phyloP scores from a whole-genome alignment of 2,797 vertebrate genomes.

The Kryptolebias ocellatus region DNA sequence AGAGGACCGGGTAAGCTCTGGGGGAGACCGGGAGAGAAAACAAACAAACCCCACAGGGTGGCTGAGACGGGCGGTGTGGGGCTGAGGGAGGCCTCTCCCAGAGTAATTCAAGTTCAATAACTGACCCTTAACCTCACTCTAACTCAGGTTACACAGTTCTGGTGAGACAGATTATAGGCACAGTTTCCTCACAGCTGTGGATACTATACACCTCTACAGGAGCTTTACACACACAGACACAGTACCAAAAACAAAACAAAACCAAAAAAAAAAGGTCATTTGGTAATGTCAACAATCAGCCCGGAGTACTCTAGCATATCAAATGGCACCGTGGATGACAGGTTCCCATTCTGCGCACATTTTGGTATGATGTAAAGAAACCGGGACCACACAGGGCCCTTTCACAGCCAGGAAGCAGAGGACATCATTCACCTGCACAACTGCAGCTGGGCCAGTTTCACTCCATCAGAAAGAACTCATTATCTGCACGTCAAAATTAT shows the following conservation, averaged over 20 bases:
- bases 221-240: slow-evolving; percentile 50
- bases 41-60: slow-evolving; percentile 79
- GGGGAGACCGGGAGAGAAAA: slow-evolving; percentile 78
- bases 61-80: slow-evolving; percentile 59
- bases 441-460: slow-evolving; percentile 75
- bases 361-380: slow-evolving; percentile 78
- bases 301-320: slow-evolving; percentile 69
- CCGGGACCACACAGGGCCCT: slow-evolving; percentile 77
- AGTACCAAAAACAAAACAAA: slow-evolving; percentile 21
- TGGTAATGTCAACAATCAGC: slow-evolving; percentile 74
- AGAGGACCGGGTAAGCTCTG: slow-evolving; percentile 74
- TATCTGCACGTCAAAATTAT: slow-evolving; percentile 63
- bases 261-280: slow-evolving; percentile 70
- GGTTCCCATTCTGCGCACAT: slow-evolving; percentile 58
- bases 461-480: slow-evolving; percentile 75
- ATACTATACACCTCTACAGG: slow-evolving; percentile 72
- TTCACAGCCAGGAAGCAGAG: slow-evolving; percentile 72
- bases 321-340: slow-evolving; percentile 71
- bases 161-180: slow-evolving; percentile 75
- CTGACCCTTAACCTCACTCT: slow-evolving; percentile 75
- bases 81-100: slow-evolving; percentile 66
- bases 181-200: slow-evolving; percentile 78
- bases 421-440: slow-evolving; percentile 72
- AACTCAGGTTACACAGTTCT: slow-evolving; percentile 77
- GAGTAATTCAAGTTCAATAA: slow-evolving; percentile 82